phyloP scores from a whole-genome alignment of 2,888 invertebrate species.

The Chymomyza caudatula region DNA sequence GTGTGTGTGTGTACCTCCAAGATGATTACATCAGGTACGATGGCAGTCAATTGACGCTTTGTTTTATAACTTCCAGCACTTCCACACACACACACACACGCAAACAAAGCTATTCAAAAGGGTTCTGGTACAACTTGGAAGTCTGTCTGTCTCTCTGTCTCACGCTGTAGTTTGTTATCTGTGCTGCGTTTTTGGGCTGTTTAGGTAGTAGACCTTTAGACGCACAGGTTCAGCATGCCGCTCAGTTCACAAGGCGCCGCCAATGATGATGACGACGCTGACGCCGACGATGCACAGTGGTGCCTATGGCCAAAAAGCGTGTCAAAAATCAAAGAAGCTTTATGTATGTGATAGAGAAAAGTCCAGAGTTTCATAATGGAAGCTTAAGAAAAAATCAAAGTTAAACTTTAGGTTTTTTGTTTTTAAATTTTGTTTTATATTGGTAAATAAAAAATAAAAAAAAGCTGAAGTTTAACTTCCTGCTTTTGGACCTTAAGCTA shows the following conservation, averaged over 20 bases:
- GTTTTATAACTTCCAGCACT: slow-evolving; percentile 60
- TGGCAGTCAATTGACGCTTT: slow-evolving; percentile 70
- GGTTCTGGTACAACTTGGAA: background rate
- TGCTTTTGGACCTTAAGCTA: no score
- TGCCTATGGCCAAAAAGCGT: no score
- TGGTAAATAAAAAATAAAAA: no score
- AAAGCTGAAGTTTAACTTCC: no score
- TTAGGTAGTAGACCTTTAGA: slow-evolving; percentile 57
- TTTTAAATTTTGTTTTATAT: no score
- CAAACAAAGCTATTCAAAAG: background rate
- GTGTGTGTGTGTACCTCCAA: background rate
- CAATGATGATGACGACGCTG: slow-evolving; percentile 17
- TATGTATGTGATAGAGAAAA: no score
- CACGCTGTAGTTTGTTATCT: slow-evolving; percentile 15
- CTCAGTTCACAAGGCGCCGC: slow-evolving; percentile 67
- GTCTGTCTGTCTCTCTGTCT: background rate
- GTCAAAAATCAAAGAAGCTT: no score
- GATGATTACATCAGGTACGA: slow-evolving; percentile 44
- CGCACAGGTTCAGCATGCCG: slow-evolving; percentile 19
- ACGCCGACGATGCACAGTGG: slow-evolving; percentile 20
- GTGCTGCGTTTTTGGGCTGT: slow-evolving; percentile 54
- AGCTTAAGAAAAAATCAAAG: no score
- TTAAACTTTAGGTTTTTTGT: no score
- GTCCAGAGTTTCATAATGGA: no score
- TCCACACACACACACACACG: background rate